Base-by-base conservation (phyloP, 1,140 invertebrate genomes). In the Solen grandis region DNA sequence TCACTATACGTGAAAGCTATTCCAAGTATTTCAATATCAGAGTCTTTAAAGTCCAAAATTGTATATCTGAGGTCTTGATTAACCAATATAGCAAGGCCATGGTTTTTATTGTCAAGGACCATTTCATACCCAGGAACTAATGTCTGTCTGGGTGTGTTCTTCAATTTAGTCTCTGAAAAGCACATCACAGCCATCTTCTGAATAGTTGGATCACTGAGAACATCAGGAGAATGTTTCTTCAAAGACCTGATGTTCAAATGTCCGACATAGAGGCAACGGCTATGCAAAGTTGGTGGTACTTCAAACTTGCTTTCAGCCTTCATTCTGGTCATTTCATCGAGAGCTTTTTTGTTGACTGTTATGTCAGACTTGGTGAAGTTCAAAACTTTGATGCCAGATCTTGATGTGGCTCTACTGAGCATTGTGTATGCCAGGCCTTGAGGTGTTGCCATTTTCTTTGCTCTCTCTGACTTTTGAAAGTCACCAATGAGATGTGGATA, bases 341-440 rank as follows among this genome's bases (percentile, higher is more conserved):
- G 27, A 10, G 27, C 68, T 60, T 74, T n/a, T 38, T 36, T 74
- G 70, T 74, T 74, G 14, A 74, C 55, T 57, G 55, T 60, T 35
- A 74, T 60, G 35, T 60, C 70, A 57, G 54, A 74, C 41, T 74
- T 74, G 38, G 10, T 59, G 36, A 74, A 74, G 35, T 74, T 59
- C 22, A 74, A 38, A 16, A 74, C 55, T 27, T 60, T 33, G 13
- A 74, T 60, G 35, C 54, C 70, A 38, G 1, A 33, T 41, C 70
- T 59, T 16, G 31, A 59, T 60, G 70, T 60, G 22, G 68, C 68
- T 55, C 27, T 31, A 55, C 50, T 72, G 2, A 72, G 68, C 68
- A 72, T 55, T 54, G 68, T 72, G 46, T 72, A 54, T 31, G 68
- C 46, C 16, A 72, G 19, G 16, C 68, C 68, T 72, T 72, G 46